Evolutionary conservation across 2,797 vertebrate genomes (phyloP).

Genomic region (Moxostoma hubbsi): DNA sequence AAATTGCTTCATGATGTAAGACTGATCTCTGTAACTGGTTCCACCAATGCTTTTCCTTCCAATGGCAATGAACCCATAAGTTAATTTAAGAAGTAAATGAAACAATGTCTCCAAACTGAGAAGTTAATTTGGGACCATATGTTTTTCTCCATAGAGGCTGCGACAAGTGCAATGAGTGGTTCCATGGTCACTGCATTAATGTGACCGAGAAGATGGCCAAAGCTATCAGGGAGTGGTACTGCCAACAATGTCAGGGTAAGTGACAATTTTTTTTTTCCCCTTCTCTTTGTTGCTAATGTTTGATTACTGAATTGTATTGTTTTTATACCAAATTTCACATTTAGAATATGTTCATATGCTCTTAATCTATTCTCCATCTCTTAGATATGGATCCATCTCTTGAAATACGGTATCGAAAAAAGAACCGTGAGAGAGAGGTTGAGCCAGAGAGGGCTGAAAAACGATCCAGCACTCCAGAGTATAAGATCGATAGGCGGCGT

Average conservation of each 20-base stretch:
- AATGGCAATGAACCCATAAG: neutral
- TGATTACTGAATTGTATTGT: neutral
- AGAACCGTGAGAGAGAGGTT: conserved; percentile 80
- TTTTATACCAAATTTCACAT: neutral
- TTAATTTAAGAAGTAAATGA: neutral
- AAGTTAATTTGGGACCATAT: conserved; percentile 5
- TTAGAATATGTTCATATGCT: neutral
- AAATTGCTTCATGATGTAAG: conserved; percentile 97
- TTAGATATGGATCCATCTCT: conserved; percentile 82
- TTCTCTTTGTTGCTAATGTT: neutral
- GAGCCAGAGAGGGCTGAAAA: conserved; percentile 79
- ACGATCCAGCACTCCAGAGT: conserved; percentile 78
- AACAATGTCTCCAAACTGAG: neutral
- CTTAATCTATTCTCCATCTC: neutral
- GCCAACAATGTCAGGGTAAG: conserved; percentile 86
- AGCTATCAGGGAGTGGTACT: conserved; percentile 93
- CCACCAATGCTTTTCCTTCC: neutral
- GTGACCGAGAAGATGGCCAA: conserved; percentile 95
- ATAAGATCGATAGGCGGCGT: conserved; percentile 77
- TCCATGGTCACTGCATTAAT: conserved; percentile 92
- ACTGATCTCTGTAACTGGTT: neutral
- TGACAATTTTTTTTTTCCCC: neutral
- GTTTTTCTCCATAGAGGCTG: conserved; percentile 79
- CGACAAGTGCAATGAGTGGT: conserved; percentile 96
- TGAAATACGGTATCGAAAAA: conserved; percentile 92